A percentile compares a stretch with the other conserved stretches of the same genome.
phyloP scores from a whole-genome alignment of 2,888 invertebrate species.

The Hermaeophaga mercurialis region DNA sequence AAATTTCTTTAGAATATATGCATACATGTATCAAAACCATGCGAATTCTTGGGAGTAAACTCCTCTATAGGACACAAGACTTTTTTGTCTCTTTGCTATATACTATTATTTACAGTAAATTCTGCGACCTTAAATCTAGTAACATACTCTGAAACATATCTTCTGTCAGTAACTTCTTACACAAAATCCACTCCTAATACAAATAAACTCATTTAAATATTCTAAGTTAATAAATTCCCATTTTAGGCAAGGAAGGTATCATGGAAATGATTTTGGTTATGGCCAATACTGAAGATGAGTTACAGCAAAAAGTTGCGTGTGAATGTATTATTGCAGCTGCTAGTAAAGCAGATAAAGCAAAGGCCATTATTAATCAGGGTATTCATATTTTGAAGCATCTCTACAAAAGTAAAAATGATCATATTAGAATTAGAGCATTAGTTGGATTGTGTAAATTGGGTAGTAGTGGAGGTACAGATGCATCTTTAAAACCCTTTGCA shows the following conservation, averaged over 20 bases:
- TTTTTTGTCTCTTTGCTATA: too few relatives aligned
- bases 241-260: conserved; percentile 66
- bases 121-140: too few relatives aligned
- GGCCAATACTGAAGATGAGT: conserved; percentile 89
- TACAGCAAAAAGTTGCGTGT: conserved; percentile 91
- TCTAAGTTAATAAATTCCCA: too few relatives aligned
- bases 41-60: too few relatives aligned
- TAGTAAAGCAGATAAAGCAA: conserved; percentile 96
- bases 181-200: too few relatives aligned
- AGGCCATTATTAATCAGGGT: conserved; percentile 86
- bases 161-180: too few relatives aligned
- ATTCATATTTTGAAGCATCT: conserved; percentile 87
- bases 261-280: conserved; percentile 96
- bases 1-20: too few relatives aligned
- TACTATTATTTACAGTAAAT: too few relatives aligned
- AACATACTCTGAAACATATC: too few relatives aligned
- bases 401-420: conserved; percentile 88
- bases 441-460: conserved; percentile 97
- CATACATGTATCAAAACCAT: too few relatives aligned
- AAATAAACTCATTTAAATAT: too few relatives aligned
- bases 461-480: conserved; percentile 91
- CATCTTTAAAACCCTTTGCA: conserved; percentile 91
- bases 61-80: too few relatives aligned
- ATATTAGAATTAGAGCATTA: conserved; percentile 80
- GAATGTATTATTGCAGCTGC: conserved; percentile 97